A percentile compares a stretch with the other conserved stretches of the same genome.
Conservation (phyloP, 1,140 invertebrate genomes). For the Scaptomyza montana region DNA sequence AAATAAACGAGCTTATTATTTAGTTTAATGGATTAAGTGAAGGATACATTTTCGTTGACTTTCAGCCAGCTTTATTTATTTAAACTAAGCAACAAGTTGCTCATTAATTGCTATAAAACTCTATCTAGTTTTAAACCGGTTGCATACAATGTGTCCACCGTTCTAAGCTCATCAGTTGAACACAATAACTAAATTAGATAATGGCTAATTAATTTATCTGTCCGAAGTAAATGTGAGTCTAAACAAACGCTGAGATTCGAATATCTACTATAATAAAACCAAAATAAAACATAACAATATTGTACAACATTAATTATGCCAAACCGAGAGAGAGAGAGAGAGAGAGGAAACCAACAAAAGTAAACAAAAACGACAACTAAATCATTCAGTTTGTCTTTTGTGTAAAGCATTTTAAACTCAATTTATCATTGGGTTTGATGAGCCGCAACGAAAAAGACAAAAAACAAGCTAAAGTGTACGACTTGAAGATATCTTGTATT, state of each 20-base stretch:
- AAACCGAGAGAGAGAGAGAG: constrained; percentile 30
- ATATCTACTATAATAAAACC: neutral
- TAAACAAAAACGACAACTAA: constrained; percentile 49
- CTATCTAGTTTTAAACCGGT: too few relatives aligned
- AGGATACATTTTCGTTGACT: neutral
- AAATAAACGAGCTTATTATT: constrained; percentile 8
- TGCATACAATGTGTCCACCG: too few relatives aligned
- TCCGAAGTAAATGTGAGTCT: constrained; percentile 11
- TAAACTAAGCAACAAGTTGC: neutral
- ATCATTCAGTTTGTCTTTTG: constrained; percentile 57
- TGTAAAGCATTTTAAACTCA: constrained; percentile 66
- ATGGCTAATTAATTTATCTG: constrained; percentile 53
- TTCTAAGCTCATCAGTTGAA: constrained; percentile 47
- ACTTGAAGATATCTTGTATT: neutral
- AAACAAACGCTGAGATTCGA: constrained; percentile 11
- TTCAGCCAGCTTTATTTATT: neutral
- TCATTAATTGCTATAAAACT: neutral
- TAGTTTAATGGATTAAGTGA: neutral
- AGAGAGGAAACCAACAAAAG: constrained; percentile 25
- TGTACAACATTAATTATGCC: constrained; percentile 69
- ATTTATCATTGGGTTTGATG: constrained; percentile 71
- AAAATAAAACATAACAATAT: constrained; percentile 50
- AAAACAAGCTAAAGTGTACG: neutral
- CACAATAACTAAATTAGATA: constrained; percentile 62
- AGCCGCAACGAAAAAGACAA: constrained; percentile 15